phyloP scores from a whole-genome alignment of 2,888 invertebrate genomes.

The Euzetes globulus region DNA sequence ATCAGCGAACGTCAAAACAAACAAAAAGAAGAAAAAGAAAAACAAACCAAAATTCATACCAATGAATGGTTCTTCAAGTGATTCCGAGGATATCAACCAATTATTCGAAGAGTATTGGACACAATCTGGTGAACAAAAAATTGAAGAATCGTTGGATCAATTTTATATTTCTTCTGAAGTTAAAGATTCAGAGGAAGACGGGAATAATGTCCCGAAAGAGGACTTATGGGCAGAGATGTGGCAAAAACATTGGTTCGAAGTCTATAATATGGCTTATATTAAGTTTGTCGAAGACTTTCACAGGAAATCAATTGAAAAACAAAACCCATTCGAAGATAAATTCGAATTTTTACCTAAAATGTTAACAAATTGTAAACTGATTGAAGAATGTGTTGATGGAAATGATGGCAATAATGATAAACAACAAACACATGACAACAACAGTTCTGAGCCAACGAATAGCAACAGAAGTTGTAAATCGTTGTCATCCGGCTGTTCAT shows the following conservation, averaged over 20 bases:
- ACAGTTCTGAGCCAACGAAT: neutral
- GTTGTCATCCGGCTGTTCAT: neutral
- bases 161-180: neutral
- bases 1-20: neutral
- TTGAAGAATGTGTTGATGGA: neutral
- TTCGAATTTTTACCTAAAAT: neutral
- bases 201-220: neutral
- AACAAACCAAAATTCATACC: neutral
- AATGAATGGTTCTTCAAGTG: too few relatives aligned
- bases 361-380: neutral
- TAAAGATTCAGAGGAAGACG: neutral
- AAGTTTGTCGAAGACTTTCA: constrained; percentile 1
- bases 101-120: constrained; percentile 14
- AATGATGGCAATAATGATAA: neutral
- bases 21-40: neutral
- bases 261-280: neutral
- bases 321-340: neutral
- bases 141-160: neutral
- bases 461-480: too few relatives aligned
- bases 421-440: neutral
- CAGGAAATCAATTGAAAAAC: neutral
- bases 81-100: constrained; percentile 7
- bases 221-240: constrained; percentile 9
- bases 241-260: constrained; percentile 12
- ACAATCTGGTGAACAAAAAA: neutral